Percentiles rank a stretch among this genome's conserved stretches.
phyloP scores from a whole-genome alignment of 2,888 invertebrate genomes.

The Athripsodes cinereus region DNA sequence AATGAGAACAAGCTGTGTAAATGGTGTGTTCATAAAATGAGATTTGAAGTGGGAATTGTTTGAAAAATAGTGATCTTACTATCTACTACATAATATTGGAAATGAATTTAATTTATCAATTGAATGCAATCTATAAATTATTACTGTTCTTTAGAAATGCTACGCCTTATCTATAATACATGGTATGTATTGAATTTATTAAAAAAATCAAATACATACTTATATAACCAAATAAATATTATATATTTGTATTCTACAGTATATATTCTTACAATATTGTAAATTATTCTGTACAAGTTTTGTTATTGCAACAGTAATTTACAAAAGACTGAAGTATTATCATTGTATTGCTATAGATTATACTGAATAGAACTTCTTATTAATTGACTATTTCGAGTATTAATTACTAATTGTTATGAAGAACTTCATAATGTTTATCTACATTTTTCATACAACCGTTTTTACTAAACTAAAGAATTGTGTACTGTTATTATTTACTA shows the following conservation, averaged over 20 bases:
- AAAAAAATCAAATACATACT: not conserved
- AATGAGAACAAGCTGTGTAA: too few relatives aligned
- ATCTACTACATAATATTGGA: not conserved
- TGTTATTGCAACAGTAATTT: not conserved
- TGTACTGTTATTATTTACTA: too few relatives aligned
- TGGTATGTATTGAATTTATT: not conserved
- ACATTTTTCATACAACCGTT: too few relatives aligned
- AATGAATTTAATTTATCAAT: not conserved
- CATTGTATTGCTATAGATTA: not conserved
- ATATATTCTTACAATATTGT: not conserved
- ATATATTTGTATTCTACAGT: not conserved
- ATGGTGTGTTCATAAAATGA: too few relatives aligned
- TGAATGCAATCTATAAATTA: not conserved
- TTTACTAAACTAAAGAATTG: too few relatives aligned
- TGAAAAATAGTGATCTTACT: too few relatives aligned
- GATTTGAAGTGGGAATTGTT: too few relatives aligned
- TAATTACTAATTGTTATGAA: too few relatives aligned
- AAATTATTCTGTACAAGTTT: not conserved
- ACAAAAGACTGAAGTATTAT: not conserved
- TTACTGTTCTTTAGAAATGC: not conserved
- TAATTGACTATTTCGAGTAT: not conserved
- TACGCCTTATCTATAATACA: not conserved
- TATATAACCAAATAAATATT: too few relatives aligned
- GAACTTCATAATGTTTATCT: too few relatives aligned
- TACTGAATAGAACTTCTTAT: not conserved